These are phyloP conservation scores for Sebastes diaconus DNA, from an alignment of 2,797 vertebrate species.

Conservation along the genomic window DNA sequence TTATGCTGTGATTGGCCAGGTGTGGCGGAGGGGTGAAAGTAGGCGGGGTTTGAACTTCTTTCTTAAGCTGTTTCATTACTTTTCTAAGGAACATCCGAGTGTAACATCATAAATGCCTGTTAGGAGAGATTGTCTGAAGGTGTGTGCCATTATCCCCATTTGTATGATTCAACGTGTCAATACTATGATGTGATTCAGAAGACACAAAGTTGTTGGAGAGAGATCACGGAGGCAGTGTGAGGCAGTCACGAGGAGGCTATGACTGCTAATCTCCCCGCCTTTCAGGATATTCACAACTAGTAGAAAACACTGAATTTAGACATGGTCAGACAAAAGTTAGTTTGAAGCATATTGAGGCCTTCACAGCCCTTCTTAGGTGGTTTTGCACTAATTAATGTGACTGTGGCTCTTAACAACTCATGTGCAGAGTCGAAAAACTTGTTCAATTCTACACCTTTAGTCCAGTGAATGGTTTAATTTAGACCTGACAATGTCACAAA, in stretches of 20 bases:
- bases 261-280: neutral
- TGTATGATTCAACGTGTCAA: neutral
- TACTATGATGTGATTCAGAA: neutral
- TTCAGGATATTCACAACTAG: neutral
- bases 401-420: neutral
- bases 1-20: neutral
- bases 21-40: neutral
- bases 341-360: conserved; percentile 22
- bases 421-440: neutral
- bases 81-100: neutral
- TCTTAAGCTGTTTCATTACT: neutral
- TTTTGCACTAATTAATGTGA: neutral
- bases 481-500: conserved; percentile 51
- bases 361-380: neutral
- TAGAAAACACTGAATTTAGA: neutral
- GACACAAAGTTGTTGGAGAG: neutral
- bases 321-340: neutral
- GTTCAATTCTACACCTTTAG: conserved; percentile 11
- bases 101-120: neutral
- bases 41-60: neutral
- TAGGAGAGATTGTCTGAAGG: neutral
- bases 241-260: neutral
- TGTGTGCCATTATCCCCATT: neutral
- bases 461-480: conserved; percentile 50
- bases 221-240: neutral